phyloP scores from a whole-genome alignment of 2,888 invertebrate genomes.

The Keiferia lycopersicella region DNA sequence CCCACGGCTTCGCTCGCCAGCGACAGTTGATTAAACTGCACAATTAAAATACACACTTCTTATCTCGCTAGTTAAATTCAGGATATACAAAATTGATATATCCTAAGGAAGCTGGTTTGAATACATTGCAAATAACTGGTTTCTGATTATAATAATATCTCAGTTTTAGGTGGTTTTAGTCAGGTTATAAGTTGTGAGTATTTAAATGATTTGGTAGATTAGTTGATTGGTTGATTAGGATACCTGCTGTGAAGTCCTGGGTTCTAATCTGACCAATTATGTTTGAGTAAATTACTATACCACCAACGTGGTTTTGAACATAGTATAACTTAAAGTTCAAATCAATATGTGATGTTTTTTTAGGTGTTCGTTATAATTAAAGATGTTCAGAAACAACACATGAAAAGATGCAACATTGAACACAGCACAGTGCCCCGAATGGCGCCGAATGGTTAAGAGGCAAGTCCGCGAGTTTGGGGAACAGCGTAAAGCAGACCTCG shows the following conservation, averaged over 20 bases:
- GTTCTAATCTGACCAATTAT: background rate
- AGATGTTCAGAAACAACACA: no score
- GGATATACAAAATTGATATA: slow-evolving; percentile 20
- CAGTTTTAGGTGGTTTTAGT: background rate
- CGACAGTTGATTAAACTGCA: slow-evolving; percentile 23
- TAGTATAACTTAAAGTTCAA: no score
- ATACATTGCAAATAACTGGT: slow-evolving; percentile 1
- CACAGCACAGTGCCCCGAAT: no score
- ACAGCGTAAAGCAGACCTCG: no score
- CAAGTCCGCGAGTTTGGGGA: no score
- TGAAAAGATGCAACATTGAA: no score
- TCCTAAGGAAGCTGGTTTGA: slow-evolving; percentile 1
- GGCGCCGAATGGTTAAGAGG: no score
- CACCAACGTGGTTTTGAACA: no score
- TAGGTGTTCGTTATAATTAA: no score
- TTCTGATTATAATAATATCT: background rate
- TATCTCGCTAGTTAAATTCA: slow-evolving; percentile 13
- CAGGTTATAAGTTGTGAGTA: background rate
- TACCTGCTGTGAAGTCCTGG: background rate
- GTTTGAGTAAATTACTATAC: no score
- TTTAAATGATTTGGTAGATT: slow-evolving; percentile 1
- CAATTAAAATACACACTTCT: slow-evolving; percentile 23
- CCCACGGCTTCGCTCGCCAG: slow-evolving; percentile 25
- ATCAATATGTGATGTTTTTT: no score
- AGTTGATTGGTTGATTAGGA: background rate